Evolutionary conservation across 2,797 vertebrate species (phyloP).

Genomic region (Neopelma chrysocephalum): DNA sequence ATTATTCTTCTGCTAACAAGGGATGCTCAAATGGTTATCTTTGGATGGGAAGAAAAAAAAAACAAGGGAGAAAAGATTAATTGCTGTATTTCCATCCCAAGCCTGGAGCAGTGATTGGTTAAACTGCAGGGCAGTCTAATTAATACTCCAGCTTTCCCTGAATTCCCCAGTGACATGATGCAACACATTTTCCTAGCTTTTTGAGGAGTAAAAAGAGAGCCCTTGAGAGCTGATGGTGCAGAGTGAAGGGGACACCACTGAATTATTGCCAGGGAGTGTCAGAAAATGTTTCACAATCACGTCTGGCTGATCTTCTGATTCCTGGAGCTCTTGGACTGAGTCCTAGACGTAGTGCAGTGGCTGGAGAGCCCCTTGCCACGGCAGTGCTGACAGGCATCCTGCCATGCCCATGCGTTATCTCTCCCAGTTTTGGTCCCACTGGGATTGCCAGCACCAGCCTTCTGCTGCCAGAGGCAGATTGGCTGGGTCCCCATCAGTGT

Average conservation of each 20-base stretch:
- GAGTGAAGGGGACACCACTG: background rate
- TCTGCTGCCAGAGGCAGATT: background rate
- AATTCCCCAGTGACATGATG: constrained; percentile 6
- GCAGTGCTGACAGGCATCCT: background rate
- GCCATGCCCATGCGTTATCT: background rate
- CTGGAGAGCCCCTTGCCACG: background rate
- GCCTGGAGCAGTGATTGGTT: constrained; percentile 38
- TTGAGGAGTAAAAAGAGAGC: background rate
- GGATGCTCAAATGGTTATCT: background rate
- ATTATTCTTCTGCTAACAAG: background rate
- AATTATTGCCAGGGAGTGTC: background rate
- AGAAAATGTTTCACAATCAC: background rate
- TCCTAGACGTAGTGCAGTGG: background rate
- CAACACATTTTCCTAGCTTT: background rate
- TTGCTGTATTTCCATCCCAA: constrained; percentile 25
- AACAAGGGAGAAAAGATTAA: constrained; percentile 9
- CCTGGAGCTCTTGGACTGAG: constrained; percentile 24
- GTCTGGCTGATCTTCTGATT: constrained; percentile 17
- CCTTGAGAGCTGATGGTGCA: background rate
- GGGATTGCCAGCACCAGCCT: background rate
- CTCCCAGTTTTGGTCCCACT: background rate
- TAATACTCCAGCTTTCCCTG: constrained; percentile 47
- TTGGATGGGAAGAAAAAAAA: background rate
- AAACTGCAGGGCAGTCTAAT: constrained; percentile 63
- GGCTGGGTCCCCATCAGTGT: accelerated